Conservation (phyloP, 2,113 vertebrate genomes). For the Sakesphorus luctuosus region DNA sequence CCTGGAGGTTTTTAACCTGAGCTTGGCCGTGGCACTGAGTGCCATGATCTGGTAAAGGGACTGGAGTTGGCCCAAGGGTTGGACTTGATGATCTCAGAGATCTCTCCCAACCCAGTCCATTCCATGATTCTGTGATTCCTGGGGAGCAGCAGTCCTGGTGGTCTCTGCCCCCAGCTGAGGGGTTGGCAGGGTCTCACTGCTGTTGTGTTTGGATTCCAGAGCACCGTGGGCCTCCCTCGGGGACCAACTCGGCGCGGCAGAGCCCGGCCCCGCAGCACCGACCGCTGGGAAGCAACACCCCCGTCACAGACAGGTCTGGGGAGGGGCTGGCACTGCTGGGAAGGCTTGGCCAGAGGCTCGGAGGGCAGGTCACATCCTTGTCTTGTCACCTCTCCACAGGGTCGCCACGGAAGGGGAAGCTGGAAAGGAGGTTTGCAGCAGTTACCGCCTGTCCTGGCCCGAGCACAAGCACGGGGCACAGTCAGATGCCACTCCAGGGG, state of each 20-base stretch:
- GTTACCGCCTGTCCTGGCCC: conserved; percentile 75
- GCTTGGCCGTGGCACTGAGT: too few species aligned
- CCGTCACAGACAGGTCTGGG: conserved; percentile 72
- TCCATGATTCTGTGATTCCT: too few species aligned
- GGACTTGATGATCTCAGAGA: too few species aligned
- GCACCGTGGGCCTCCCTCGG: conserved; percentile 89
- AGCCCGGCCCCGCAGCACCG: conserved; percentile 91
- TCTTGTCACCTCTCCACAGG: conserved; percentile 59
- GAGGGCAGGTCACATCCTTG: fast-evolving
- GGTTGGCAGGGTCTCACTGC: not conserved
- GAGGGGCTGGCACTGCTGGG: not conserved
- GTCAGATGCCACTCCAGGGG: conserved; percentile 69
- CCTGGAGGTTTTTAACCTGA: too few species aligned
- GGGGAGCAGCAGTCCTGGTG: not conserved
- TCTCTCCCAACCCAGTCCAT: too few species aligned
- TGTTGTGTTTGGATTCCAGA: conserved; percentile 68
- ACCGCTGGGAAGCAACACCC: conserved; percentile 78
- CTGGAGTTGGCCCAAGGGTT: too few species aligned
- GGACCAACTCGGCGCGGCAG: conserved; percentile 91
- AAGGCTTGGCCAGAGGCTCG: not conserved
- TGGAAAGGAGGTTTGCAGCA: conserved; percentile 69
- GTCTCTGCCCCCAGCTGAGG: not conserved
- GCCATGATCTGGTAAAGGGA: too few species aligned
- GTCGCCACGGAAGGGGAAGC: conserved; percentile 74
- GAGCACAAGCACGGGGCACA: conserved; percentile 81